Conservation (phyloP, 1,140 invertebrate species). For the Listronotus oregonensis region DNA sequence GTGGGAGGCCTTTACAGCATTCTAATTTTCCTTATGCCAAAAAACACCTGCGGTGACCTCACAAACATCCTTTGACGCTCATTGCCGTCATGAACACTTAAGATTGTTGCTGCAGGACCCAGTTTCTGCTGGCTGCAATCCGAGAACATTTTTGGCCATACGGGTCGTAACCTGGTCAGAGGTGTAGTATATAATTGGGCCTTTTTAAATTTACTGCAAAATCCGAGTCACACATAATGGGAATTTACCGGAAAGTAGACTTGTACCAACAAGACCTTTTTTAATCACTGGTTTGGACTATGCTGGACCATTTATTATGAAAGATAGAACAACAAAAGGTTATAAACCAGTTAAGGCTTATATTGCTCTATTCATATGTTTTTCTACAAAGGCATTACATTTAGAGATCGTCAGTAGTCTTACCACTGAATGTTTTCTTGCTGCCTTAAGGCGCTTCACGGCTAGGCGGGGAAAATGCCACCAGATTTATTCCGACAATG, state of each 20-base stretch:
- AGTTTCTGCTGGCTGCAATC: neutral
- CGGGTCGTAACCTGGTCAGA: slow-evolving; percentile 34
- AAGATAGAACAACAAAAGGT: too few species aligned
- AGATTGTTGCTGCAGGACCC: slow-evolving; percentile 22
- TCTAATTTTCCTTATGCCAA: slow-evolving; percentile 38
- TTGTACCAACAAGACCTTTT: neutral
- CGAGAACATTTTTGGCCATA: slow-evolving; percentile 37
- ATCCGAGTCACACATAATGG: slow-evolving; percentile 41
- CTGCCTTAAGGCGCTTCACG: too few species aligned
- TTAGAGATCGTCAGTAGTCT: too few species aligned
- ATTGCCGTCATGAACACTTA: slow-evolving; percentile 37
- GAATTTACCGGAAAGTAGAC: slow-evolving; percentile 31
- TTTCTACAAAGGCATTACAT: too few species aligned
- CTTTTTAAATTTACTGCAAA: slow-evolving; percentile 29
- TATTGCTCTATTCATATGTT: too few species aligned
- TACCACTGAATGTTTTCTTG: too few species aligned
- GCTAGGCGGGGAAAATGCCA: too few species aligned
- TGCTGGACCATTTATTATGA: slow-evolving; percentile 1
- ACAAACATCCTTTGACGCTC: slow-evolving; percentile 36
- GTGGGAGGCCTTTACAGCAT: slow-evolving; percentile 54
- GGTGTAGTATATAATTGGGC: slow-evolving; percentile 30
- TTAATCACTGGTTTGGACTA: neutral
- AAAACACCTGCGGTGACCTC: slow-evolving; percentile 45
- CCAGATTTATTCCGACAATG: too few species aligned
- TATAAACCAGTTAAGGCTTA: too few species aligned